Conservation (phyloP, 2,888 invertebrate genomes). For the Pachycephus smyrnensis region DNA sequence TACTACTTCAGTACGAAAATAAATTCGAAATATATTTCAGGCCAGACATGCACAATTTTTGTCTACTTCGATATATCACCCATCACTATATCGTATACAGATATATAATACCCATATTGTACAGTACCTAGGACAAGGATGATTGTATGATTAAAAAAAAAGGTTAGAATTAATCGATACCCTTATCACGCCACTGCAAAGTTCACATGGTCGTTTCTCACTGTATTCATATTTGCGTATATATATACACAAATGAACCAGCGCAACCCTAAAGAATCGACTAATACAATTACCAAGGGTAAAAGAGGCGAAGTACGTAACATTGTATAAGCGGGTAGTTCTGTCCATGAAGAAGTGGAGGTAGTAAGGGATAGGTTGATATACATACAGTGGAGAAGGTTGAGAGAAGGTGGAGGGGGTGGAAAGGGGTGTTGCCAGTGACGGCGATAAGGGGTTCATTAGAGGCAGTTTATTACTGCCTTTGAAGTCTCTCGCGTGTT, state of each 20-base stretch:
- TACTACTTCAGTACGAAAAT: background rate
- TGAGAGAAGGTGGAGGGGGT: slow-evolving; percentile 25
- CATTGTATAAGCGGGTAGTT: background rate
- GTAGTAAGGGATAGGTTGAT: too few species aligned
- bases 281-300: background rate
- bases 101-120: background rate
- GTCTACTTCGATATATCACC: background rate
- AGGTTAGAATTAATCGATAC: background rate
- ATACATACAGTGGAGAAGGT: background rate
- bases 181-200: background rate
- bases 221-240: background rate
- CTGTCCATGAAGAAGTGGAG: background rate
- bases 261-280: background rate
- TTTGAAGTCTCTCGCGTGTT: slow-evolving; percentile 68
- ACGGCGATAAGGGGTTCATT: slow-evolving; percentile 67
- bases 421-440: slow-evolving; percentile 45
- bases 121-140: background rate
- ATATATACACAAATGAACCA: background rate
- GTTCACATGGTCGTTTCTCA: too few species aligned
- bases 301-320: background rate
- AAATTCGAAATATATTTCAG: background rate
- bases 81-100: background rate
- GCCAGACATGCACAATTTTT: background rate
- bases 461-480: slow-evolving; percentile 67
- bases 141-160: background rate